Conservation (phyloP, 2,888 invertebrate genomes). For the Pachliopta kotzebuea region DNA sequence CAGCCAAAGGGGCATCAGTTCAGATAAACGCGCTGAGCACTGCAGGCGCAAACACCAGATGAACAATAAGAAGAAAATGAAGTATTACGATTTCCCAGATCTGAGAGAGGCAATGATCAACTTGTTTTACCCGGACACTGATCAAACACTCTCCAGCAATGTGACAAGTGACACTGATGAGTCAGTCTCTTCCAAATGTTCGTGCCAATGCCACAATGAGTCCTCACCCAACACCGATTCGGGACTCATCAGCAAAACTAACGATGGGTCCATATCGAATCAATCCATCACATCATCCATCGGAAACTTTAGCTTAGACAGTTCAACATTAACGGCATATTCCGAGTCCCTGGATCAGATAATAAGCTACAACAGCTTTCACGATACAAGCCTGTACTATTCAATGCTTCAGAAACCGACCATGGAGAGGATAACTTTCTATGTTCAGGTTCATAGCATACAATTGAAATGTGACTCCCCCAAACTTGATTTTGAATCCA, state of each 20-base stretch:
- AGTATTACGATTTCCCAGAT: slow-evolving; percentile 67
- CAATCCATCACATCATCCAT: slow-evolving; percentile 62
- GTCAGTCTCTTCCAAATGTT: slow-evolving; percentile 39
- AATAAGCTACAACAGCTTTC: slow-evolving; percentile 67
- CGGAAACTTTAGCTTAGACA: slow-evolving; percentile 67
- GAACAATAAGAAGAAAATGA: slow-evolving; percentile 59
- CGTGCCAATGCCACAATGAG: slow-evolving; percentile 54
- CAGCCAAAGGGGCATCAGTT: slow-evolving; percentile 38
- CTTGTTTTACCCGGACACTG: slow-evolving; percentile 44
- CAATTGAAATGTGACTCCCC: slow-evolving; percentile 52
- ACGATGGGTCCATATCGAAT: slow-evolving; percentile 43
- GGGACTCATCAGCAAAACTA: slow-evolving; percentile 50
- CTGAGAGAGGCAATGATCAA: slow-evolving; percentile 60
- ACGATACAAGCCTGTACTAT: slow-evolving; percentile 56
- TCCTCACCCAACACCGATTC: slow-evolving; percentile 49
- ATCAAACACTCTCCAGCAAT: slow-evolving; percentile 20
- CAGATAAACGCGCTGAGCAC: slow-evolving; percentile 43
- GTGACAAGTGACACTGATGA: slow-evolving; percentile 35
- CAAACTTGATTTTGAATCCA: slow-evolving; percentile 46
- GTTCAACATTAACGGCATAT: slow-evolving; percentile 63
- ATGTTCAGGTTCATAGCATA: slow-evolving; percentile 69
- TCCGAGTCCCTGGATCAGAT: slow-evolving; percentile 68
- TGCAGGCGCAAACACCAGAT: slow-evolving; percentile 40
- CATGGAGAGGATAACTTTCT: slow-evolving; percentile 68
- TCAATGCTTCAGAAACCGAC: slow-evolving; percentile 62